A percentile compares a stretch with the other conserved stretches of the same genome.
Evolutionary conservation across 2,888 invertebrate species (phyloP).

Genomic region (Amblyjoppa fuscipennis): DNA sequence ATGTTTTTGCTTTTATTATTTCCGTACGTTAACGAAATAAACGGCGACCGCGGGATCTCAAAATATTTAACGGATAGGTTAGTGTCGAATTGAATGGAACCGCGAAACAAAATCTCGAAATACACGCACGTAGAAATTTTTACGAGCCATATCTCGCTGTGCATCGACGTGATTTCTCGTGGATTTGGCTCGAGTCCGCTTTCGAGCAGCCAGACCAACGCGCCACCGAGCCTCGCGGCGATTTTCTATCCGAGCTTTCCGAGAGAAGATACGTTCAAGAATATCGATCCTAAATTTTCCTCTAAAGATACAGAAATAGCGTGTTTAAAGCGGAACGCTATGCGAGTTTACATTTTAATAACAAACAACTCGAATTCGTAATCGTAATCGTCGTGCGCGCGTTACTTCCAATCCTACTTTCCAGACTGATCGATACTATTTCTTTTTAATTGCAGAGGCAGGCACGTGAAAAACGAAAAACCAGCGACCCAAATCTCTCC

Average conservation of each 20-base stretch:
- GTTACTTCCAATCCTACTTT: neutral
- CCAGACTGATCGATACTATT: conserved; percentile 34
- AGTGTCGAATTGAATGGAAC: conserved; percentile 37
- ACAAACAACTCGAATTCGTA: neutral
- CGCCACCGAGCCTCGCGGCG: neutral
- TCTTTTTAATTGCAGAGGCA: conserved; percentile 87
- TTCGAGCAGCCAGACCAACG: conserved; percentile 20
- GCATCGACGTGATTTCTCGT: conserved; percentile 37
- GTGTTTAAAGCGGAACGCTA: neutral
- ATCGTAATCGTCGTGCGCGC: neutral
- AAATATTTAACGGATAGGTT: neutral
- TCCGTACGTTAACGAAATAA: neutral
- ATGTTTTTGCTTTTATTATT: conserved; percentile 20
- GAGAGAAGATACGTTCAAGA: conserved; percentile 7
- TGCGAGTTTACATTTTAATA: neutral
- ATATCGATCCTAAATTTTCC: conserved; percentile 2
- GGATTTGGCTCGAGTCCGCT: neutral
- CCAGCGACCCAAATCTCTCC: conserved; percentile 93
- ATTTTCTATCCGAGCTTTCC: conserved; percentile 14
- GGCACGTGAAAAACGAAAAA: conserved; percentile 90
- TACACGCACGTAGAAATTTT: conserved; percentile 36
- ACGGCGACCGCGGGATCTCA: neutral
- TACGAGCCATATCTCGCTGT: conserved; percentile 45
- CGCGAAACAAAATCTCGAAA: conserved; percentile 20
- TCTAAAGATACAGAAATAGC: neutral